Percentiles rank a stretch among this genome's conserved stretches.
phyloP scores from a whole-genome alignment of 2,797 vertebrate genomes.

The Microtus agrestis region DNA sequence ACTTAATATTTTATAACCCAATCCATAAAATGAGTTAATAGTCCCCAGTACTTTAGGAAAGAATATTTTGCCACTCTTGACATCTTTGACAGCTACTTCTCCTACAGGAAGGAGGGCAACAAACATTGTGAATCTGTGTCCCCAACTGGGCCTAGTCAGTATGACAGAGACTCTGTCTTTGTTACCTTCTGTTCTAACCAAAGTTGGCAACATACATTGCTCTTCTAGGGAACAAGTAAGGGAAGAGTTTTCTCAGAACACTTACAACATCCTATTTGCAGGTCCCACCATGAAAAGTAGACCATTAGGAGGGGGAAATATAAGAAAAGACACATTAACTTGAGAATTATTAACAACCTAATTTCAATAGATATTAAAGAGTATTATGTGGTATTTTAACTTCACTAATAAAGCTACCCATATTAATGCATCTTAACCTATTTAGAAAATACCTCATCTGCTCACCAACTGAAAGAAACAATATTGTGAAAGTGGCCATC shows the following conservation, averaged over 20 bases:
- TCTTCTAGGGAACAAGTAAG: not conserved
- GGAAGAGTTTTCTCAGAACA: not conserved
- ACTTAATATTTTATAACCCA: not conserved
- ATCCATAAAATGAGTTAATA: not conserved
- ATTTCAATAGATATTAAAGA: not conserved
- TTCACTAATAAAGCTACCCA: not conserved
- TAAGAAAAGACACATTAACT: not conserved
- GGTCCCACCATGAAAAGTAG: not conserved
- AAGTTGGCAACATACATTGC: not conserved
- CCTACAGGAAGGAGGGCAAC: not conserved
- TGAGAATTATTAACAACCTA: not conserved
- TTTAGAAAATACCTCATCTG: not conserved
- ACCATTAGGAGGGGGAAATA: not conserved
- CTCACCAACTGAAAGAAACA: not conserved
- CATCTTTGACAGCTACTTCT: not conserved
- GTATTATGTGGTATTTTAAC: constrained; percentile 1
- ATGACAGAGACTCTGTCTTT: not conserved
- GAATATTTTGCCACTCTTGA: not conserved
- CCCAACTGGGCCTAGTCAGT: not conserved
- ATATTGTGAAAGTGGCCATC: not conserved
- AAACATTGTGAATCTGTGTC: not conserved
- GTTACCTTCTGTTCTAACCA: not conserved
- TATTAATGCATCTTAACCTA: not conserved
- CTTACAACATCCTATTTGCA: not conserved
- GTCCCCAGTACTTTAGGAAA: not conserved